Percentiles rank a stretch among this genome's conserved stretches.
These are phyloP conservation scores for Mycetomoellerius zeteki DNA, from an alignment of 1,140 invertebrate genomes.

Conservation along the genomic window DNA sequence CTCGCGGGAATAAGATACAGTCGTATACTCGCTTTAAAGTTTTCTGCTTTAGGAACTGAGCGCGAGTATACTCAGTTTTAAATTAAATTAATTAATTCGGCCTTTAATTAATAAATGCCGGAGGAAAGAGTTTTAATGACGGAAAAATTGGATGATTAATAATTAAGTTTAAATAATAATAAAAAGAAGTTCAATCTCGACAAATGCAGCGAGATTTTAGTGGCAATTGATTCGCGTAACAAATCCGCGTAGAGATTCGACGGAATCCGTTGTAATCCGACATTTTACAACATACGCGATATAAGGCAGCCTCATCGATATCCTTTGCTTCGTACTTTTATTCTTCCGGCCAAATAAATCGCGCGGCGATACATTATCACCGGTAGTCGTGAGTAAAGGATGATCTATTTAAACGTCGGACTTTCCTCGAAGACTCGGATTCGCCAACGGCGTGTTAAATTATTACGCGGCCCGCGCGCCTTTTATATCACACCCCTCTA, in stretches of 20 bases:
- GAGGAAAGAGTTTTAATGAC: neutral
- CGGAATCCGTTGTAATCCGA: neutral
- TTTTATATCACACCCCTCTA: slow-evolving; percentile 46
- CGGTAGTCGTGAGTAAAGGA: slow-evolving; percentile 26
- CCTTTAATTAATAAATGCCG: too few relatives aligned
- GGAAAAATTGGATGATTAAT: neutral
- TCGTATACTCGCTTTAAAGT: neutral
- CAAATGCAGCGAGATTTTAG: neutral
- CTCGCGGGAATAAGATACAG: slow-evolving; percentile 11
- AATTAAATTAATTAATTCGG: slow-evolving; percentile 7
- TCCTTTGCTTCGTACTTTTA: neutral
- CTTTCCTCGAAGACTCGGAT: slow-evolving; percentile 56
- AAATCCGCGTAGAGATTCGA: neutral
- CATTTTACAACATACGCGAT: neutral
- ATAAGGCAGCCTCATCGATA: slow-evolving; percentile 5
- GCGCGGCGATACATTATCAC: slow-evolving; percentile 39
- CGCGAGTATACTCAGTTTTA: neutral
- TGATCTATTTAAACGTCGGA: slow-evolving; percentile 58
- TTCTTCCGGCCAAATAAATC: slow-evolving; percentile 37
- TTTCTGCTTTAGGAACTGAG: neutral
- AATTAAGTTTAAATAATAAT: slow-evolving; percentile 3
- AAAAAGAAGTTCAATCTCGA: neutral
- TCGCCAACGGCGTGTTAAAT: slow-evolving; percentile 59
- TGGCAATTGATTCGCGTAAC: neutral
- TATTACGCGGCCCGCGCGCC: slow-evolving; percentile 43